phyloP scores from a whole-genome alignment of 1,140 invertebrate species.

The Drosophila prosaltans region DNA sequence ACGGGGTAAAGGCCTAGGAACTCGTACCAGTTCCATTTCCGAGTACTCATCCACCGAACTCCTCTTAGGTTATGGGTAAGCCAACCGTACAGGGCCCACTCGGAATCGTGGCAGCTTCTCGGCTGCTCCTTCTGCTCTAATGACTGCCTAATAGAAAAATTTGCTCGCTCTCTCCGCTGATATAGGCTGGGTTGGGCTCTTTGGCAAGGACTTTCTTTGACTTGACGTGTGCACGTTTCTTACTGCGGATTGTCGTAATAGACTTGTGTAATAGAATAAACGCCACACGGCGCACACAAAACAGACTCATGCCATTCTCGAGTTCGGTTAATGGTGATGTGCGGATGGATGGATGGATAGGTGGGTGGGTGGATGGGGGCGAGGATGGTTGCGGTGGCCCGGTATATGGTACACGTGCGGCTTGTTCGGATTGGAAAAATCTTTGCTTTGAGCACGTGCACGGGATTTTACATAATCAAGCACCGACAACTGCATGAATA shows the following conservation, averaged over 20 bases:
- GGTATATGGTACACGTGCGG: constrained; percentile 56
- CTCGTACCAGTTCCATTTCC: constrained; percentile 17
- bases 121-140: constrained; percentile 67
- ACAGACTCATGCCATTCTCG: constrained; percentile 59
- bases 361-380: constrained; percentile 10
- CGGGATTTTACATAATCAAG: constrained; percentile 80
- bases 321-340: constrained; percentile 35
- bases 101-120: constrained; percentile 15
- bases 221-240: constrained; percentile 69
- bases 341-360: constrained; percentile 6
- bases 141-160: constrained; percentile 79
- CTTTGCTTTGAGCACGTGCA: constrained; percentile 80
- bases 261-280: constrained; percentile 82
- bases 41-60: constrained; percentile 28
- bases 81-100: constrained; percentile 40
- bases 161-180: constrained; percentile 42
- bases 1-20: constrained; percentile 5
- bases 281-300: constrained; percentile 64
- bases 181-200: neutral
- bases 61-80: constrained; percentile 47
- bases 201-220: constrained; percentile 54
- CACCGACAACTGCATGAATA: constrained; percentile 57
- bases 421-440: constrained; percentile 78
- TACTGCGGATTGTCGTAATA: constrained; percentile 70
- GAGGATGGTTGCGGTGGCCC: constrained; percentile 24